These are phyloP conservation scores for Andrena haemorrhoa DNA, from an alignment of 2,888 invertebrate genomes.

Conservation along the genomic window DNA sequence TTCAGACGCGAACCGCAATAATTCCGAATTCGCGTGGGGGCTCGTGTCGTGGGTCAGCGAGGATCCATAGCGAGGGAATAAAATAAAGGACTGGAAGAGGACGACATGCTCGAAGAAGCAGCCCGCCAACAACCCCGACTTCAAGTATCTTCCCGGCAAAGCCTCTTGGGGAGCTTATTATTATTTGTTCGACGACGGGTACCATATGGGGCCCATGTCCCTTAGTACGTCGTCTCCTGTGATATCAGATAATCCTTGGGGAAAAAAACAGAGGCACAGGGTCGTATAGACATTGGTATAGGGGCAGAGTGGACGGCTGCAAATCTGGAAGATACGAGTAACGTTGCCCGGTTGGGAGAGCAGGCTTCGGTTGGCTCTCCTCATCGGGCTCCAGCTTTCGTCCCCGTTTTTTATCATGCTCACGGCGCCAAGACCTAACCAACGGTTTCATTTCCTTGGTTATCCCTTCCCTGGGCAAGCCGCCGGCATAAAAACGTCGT, in stretches of 20 bases:
- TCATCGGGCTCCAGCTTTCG: constrained; percentile 4
- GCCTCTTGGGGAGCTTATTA: constrained; percentile 73
- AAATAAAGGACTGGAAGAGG: neutral
- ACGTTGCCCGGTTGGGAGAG: constrained; percentile 16
- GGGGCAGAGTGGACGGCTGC: constrained; percentile 3
- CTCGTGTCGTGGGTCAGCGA: no score
- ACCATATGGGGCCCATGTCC: constrained; percentile 69
- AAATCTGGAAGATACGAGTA: constrained; percentile 49
- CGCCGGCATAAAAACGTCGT: constrained; percentile 37
- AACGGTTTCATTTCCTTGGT: constrained; percentile 51
- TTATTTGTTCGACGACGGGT: constrained; percentile 74
- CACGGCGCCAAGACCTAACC: constrained; percentile 27
- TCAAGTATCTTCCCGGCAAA: constrained; percentile 54
- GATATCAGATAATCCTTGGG: constrained; percentile 78
- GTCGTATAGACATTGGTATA: neutral
- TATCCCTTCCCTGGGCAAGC: constrained; percentile 12
- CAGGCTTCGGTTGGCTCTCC: constrained; percentile 11
- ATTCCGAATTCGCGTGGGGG: no score
- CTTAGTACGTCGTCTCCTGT: constrained; percentile 73
- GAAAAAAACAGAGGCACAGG: constrained; percentile 32
- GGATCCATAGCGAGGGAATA: neutral
- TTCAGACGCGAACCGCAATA: no score
- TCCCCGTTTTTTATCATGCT: constrained; percentile 48
- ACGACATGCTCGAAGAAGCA: neutral
- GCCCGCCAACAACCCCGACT: constrained; percentile 38